Base-by-base conservation (phyloP, 2,797 vertebrate genomes). In the Onychomys torridus region DNA sequence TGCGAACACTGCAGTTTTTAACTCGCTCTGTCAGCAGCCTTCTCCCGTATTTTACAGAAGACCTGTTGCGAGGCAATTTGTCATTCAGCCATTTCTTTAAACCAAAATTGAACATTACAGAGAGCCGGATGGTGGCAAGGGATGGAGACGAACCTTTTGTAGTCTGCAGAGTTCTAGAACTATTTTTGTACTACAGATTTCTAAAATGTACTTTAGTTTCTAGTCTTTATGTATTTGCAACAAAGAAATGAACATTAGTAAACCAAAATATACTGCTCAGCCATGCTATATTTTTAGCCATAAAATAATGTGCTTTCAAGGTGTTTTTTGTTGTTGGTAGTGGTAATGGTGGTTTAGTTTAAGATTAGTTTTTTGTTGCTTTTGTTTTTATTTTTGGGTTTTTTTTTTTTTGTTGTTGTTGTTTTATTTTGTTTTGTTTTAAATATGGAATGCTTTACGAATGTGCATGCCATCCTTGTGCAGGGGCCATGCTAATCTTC, bases 51-150 rank as follows among this genome's bases (percentile, higher is more conserved):
- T 97, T 96, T 95, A 82, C 59, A 96, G 92, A 90, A 94, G 93
- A 96, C 97, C 97, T 95, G 96, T 96, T 97, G 95, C 92, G 82
- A 96, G 94, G 97, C 93, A 97, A 97, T 98, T 97, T 97, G 97
- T 98, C 97, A 97, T 95, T 97, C 95, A 96, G 95, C 96, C 91
- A 83, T 97, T 96, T 96, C 96, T 97, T 98, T 96, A 95, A 87
- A 95, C 93, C 85, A 73, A 90, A 97, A 97, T 96, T 97, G 97
- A 97, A 96, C 91, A n/a, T 96, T 97, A 95, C 97, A 96, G 95
- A 32, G 67, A 92, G 69, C 40, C 55, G 83, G 86, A 87, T 34
- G 95, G 61, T 32, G 90, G 90, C 90, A 37, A 92, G 88, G 91
- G 37, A 89, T 40, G 73, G 85, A 92, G 84, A 49, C 7, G 14